phyloP scores from a whole-genome alignment of 2,113 vertebrate genomes.

The Spilogale gracilis region DNA sequence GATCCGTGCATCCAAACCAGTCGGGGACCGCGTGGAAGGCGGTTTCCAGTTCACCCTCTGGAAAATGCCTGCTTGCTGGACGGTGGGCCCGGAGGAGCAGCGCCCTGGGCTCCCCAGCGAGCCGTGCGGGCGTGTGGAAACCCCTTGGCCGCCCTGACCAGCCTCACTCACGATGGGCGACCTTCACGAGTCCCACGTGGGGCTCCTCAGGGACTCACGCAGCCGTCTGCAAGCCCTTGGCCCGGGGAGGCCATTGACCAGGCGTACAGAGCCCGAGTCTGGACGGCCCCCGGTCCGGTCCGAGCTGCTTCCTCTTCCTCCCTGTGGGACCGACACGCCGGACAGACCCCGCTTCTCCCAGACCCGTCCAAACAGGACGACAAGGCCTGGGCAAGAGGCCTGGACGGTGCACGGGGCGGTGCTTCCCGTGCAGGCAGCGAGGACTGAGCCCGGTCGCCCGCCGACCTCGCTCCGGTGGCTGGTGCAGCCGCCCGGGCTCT shows the following conservation, averaged over 20 bases:
- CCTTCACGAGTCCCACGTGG: accelerated
- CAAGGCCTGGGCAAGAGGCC: no score
- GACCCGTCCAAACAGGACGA: no score
- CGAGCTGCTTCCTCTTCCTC: background rate
- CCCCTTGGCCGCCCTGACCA: no score
- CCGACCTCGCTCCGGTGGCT: accelerated
- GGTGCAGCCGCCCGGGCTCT: background rate
- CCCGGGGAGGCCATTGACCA: no score
- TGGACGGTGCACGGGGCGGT: no score
- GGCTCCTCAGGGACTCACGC: background rate
- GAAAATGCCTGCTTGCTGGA: background rate
- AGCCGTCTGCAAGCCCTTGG: background rate
- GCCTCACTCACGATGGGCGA: background rate
- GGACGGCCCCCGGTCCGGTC: accelerated
- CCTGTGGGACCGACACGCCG: accelerated
- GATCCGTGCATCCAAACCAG: background rate
- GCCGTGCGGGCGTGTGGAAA: accelerated
- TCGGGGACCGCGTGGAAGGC: background rate
- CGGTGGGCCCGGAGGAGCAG: background rate
- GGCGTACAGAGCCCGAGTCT: background rate
- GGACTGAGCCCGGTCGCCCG: background rate
- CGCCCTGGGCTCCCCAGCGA: accelerated
- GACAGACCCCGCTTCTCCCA: background rate
- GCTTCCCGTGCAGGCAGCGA: background rate
- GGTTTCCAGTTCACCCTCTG: background rate